Conservation (phyloP, 2,888 invertebrate genomes). For the Alitta virens region DNA sequence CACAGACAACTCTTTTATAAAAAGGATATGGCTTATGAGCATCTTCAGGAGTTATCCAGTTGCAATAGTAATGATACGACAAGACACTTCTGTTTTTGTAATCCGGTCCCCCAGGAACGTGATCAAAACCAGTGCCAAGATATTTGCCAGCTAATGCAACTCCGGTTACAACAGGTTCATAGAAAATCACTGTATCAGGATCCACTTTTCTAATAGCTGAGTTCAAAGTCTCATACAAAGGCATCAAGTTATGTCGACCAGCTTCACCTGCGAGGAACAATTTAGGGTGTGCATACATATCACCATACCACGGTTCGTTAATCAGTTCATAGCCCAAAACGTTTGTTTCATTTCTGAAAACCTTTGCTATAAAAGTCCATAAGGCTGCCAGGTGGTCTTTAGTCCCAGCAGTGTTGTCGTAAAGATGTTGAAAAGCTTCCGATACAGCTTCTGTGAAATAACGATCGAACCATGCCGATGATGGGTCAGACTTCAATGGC, state of each 20-base stretch:
- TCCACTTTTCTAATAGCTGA: slow-evolving; percentile 35
- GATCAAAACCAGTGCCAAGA: slow-evolving; percentile 36
- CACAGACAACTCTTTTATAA: slow-evolving; percentile 31
- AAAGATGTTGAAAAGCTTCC: slow-evolving; percentile 37
- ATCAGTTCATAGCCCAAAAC: slow-evolving; percentile 43
- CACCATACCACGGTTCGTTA: slow-evolving; percentile 45
- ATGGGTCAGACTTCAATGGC: slow-evolving; percentile 33
- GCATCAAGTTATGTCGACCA: slow-evolving; percentile 33
- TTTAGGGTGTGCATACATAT: slow-evolving; percentile 32
- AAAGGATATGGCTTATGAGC: slow-evolving; percentile 19
- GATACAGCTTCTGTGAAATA: slow-evolving; percentile 38
- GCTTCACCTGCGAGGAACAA: slow-evolving; percentile 38
- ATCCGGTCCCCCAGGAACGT: slow-evolving; percentile 34
- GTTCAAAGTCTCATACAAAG: slow-evolving; percentile 33
- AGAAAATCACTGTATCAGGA: slow-evolving; percentile 35
- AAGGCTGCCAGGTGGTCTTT: slow-evolving; percentile 31
- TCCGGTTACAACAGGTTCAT: slow-evolving; percentile 45
- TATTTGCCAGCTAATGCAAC: slow-evolving; percentile 27
- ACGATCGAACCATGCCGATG: slow-evolving; percentile 28
- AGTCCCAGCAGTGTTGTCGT: slow-evolving; percentile 32
- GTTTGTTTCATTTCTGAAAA: slow-evolving; percentile 26
- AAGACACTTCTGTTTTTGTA: slow-evolving; percentile 30
- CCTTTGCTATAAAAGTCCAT: slow-evolving; percentile 32
- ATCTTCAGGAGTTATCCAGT: slow-evolving; percentile 29
- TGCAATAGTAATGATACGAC: slow-evolving; percentile 44